A percentile compares a stretch with the other conserved stretches of the same genome.
Conservation (phyloP, 2,797 vertebrate species). For the Eidolon dupreanum region DNA sequence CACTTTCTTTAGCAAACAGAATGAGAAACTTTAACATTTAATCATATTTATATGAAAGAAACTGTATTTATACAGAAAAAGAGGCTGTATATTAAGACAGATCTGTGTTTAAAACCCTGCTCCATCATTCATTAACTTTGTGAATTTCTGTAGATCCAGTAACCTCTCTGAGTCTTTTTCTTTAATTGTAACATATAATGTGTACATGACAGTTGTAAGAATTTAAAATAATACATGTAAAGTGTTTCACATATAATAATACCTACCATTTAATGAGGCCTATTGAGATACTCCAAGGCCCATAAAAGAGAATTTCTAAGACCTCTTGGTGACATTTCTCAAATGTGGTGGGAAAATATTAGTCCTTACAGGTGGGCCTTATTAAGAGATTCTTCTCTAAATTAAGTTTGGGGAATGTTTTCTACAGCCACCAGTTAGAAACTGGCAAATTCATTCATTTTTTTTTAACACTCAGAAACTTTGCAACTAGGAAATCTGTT, state of each 20-base stretch:
- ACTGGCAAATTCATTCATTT: not conserved
- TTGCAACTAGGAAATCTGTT: not conserved
- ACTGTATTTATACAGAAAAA: not conserved
- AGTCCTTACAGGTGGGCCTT: not conserved
- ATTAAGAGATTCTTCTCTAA: not conserved
- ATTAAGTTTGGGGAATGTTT: not conserved
- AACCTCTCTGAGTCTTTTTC: not conserved
- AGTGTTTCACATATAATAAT: not conserved
- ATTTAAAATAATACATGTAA: slow-evolving; percentile 27
- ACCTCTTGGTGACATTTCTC: not conserved
- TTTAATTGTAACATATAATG: not conserved
- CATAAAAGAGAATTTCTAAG: not conserved
- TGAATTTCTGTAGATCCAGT: not conserved
- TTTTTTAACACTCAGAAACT: not conserved
- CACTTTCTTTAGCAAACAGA: not conserved
- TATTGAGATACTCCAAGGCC: not conserved
- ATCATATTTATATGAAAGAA: not conserved
- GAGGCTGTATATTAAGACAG: not conserved
- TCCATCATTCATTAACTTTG: not conserved
- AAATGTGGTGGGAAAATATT: not conserved
- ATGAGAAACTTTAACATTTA: not conserved
- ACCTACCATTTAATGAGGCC: not conserved
- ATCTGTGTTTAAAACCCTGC: not conserved
- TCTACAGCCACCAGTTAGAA: not conserved
- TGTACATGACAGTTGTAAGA: not conserved